Evolutionary conservation across 2,888 invertebrate genomes (phyloP).

Genomic region (Hirtodrosophila duncani): DNA sequence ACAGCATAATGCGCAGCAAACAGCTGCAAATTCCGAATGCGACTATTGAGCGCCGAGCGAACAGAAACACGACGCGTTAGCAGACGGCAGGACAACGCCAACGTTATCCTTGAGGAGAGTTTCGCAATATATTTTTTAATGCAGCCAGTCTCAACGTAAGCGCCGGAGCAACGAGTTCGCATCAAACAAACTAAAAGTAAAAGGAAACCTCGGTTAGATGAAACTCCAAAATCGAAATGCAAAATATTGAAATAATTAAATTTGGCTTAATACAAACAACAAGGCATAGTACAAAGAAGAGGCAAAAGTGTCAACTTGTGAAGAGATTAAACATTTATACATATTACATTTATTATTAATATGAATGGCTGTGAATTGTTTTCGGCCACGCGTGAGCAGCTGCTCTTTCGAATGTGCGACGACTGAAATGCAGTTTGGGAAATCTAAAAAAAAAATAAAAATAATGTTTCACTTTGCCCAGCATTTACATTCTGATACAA

Average conservation of each 20-base stretch:
- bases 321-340: no score
- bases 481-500: no score
- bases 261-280: not conserved
- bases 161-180: conserved; percentile 66
- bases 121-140: conserved; percentile 73
- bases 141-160: conserved; percentile 74
- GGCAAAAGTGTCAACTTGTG: no score
- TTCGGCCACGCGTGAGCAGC: no score
- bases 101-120: conserved; percentile 72
- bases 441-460: no score
- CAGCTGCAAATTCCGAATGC: conserved; percentile 37
- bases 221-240: not conserved
- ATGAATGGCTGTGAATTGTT: not conserved
- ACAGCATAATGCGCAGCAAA: conserved; percentile 39
- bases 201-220: not conserved
- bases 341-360: not conserved
- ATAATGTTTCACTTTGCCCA: no score
- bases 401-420: no score
- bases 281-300: not conserved
- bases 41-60: conserved; percentile 40
- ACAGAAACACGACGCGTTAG: conserved; percentile 50
- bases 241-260: not conserved
- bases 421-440: no score
- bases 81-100: conserved; percentile 40
- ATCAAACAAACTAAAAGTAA: conserved; percentile 22